Evolutionary conservation across 1,140 invertebrate species (phyloP), one percentile per base, ranked within the genome.

Genomic region (Caenorhabditis tropicalis): DNA sequence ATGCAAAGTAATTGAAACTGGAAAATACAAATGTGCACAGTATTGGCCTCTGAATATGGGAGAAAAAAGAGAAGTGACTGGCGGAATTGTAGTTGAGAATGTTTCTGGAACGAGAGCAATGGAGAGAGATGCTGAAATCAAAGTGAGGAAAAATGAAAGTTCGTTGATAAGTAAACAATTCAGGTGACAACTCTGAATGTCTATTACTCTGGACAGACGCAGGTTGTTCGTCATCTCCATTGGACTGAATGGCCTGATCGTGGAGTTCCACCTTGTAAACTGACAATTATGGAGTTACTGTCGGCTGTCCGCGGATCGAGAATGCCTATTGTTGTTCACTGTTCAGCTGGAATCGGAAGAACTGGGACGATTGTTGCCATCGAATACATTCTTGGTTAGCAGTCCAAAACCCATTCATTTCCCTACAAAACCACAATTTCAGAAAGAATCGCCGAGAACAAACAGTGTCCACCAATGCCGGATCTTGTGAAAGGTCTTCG

Each of bases 271-370:
- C 79, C 79, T 0, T 80, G 79, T 21, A 56, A 80, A 19, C 53
- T 82, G 16, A 82, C 51, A 16, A 51, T 29, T 43, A 9, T 56
- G 24, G 51, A 58, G 56, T 27, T 65, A 10, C 21, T 56, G 33
- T 39, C 83, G 2, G 21, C 43, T 4, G 43, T 56, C 19, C 43
- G 74, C 7, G 70, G 65, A n/a, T 74, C 48, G 5, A 48, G 96
- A 29, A 96, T 97, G 31, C 96, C 96, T 6, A 97, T 98, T 89
- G 94, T 98, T 60, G 96, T 98, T 43, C 96, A 98, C 91, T 98
- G 96, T 92, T 96, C 95, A 90, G 96, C 96, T 81, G 97, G 97
- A 16, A 98, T 98, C 89, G 97, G 97, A 65, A 93, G 97, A 88
- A 98, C 97, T 93, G 96, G 96, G 21, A 85, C 79, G 4, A 33